Evolutionary conservation across 2,797 vertebrate genomes (phyloP), one percentile per base, ranked within the genome.

Genomic region (Fringilla coelebs): DNA sequence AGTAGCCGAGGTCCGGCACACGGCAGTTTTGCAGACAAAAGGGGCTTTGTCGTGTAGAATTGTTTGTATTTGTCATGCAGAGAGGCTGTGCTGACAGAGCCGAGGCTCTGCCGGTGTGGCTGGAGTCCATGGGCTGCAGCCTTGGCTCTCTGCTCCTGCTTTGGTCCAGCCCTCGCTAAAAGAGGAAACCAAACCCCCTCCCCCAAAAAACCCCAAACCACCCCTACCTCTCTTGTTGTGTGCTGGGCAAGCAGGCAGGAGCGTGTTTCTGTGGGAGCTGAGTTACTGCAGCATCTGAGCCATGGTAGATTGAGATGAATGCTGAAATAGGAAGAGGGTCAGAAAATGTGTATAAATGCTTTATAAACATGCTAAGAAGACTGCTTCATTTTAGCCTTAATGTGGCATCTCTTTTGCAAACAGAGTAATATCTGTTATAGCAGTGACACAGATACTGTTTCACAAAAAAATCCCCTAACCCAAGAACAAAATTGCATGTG

Each of bases 51-150:
- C 6, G 24, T 29, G 60, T 34, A n/a, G 71, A 80, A 88, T 83
- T 91, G 93, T 91, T 93, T 79, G 51, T 91, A 67, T 76, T 94
- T 93, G 94, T 94, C 74, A 82, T 92, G 94, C 74, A 88, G 31
- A 94, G 88, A 66, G 72, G 68, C 72, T 52, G 52, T 5, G 22
- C 79, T 86, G 88, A 76, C 94, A 73, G 67, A 54, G 75, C 85
- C 24, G 66, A 71, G 73, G 63, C 91, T 87, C 70, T 89, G 91
- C 89, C 52, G 67, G 31, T 34, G 28, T 65, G 93, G 89, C 93
- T 29, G 66, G 32, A 58, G 38, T 58, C 95, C 91, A 48, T 32
- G 54, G 29, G 62, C 83, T 90, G 68, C 83, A 58, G 57, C 66
- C 51, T 60, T 57, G 88, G 61, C 79, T 40, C 65, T 24, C 57